Evolutionary conservation across 2,113 vertebrate genomes (phyloP).

Genomic region (Vulpes ferrilata): DNA sequence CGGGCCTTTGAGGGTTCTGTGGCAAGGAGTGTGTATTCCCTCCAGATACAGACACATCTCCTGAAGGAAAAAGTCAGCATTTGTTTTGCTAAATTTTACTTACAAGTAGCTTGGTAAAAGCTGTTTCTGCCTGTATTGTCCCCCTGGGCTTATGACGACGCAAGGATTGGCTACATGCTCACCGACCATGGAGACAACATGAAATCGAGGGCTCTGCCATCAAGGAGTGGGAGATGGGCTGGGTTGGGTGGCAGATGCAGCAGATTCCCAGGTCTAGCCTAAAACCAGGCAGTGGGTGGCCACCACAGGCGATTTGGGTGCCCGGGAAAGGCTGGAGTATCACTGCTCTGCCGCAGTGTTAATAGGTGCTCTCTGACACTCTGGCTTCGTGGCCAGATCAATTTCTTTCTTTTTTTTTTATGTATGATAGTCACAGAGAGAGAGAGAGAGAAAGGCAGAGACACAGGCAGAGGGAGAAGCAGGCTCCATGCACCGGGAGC

Average conservation of each 20-base stretch:
- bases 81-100: constrained; percentile 14
- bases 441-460: too few species aligned
- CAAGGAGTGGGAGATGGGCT: not conserved
- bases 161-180: not conserved
- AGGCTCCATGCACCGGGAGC: too few species aligned
- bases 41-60: not conserved
- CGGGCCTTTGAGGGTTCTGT: not conserved
- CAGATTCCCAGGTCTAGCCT: not conserved
- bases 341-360: not conserved
- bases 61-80: not conserved
- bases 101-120: not conserved
- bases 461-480: too few species aligned
- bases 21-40: not conserved
- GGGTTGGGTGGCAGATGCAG: not conserved
- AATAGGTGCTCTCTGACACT: not conserved
- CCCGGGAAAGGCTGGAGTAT: not conserved
- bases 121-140: not conserved
- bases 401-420: not conserved
- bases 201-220: not conserved
- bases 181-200: not conserved
- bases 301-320: not conserved
- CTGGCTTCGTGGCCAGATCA: not conserved
- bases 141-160: not conserved
- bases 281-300: not conserved
- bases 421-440: too few species aligned